Evolutionary conservation across 2,888 invertebrate genomes (phyloP), one percentile per base, ranked within the genome.

Genomic region (Pyralis farinalis): DNA sequence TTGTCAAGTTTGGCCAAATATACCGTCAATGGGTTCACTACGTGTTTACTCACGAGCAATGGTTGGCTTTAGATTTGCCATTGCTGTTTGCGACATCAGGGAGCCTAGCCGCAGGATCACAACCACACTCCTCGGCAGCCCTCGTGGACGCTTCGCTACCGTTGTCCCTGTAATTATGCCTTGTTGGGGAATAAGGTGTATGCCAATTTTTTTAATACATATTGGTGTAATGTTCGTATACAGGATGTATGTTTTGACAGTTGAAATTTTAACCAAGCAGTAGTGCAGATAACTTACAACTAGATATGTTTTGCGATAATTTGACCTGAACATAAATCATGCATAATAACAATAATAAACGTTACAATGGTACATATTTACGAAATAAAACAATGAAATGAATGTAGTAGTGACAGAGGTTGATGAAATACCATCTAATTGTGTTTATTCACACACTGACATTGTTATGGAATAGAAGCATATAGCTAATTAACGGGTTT

Each of bases 71-170:
- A 5, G 79, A 69, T 61, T 85, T 86, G 49, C 80, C 83, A 71
- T 85, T 85, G 69, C 72, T 63, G 49, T 72, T 73, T 52, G 66
- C 57, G 42, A 61, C 63, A 38, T 46, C 43, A 20, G 54, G 53
- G 39, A 44, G 37, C 38, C 53, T 51, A 31, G 49, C 50, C 43
- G 28, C 56, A 33, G 70, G 74, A 7, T 71, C 77, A 58, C 84
- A 83, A 27, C 58, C 76, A 53, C 63, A 77, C 47, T 86, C 89
- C 51, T 84, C 90, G 7, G 84, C 88, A 29, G 81, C 63, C 11
- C 85, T 74, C 30, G 90, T 90, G 9, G 89, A 88, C 28, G 89
- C 87, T 54, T 88, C 89, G 68, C 89, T 90, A 68, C 83, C 86
- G 73, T 86, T 87, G 73, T 90, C 90, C 61, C 90, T 90, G 84